These are phyloP conservation scores for Habropoda laboriosa DNA, from an alignment of 1,140 invertebrate genomes.

Conservation along the genomic window DNA sequence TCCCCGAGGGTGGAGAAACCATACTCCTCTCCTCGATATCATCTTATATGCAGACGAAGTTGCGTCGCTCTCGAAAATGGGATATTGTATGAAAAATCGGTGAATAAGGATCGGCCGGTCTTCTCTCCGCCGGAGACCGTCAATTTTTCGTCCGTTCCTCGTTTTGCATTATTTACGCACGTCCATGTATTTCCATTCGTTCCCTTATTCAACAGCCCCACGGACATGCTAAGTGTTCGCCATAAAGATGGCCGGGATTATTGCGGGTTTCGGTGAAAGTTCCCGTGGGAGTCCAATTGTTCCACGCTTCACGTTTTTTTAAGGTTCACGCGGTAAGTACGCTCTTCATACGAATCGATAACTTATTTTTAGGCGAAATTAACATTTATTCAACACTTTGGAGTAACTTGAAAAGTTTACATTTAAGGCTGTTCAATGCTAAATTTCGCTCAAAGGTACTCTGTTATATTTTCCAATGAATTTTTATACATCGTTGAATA, in stretches of 20 bases:
- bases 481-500: too few relatives aligned
- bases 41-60: constrained; percentile 38
- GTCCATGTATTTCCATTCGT: constrained; percentile 27
- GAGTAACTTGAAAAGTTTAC: too few relatives aligned
- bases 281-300: background rate
- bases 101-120: background rate
- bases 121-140: background rate
- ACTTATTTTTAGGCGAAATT: too few relatives aligned
- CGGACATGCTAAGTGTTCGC: constrained; percentile 15
- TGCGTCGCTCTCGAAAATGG: constrained; percentile 17
- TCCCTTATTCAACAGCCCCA: constrained; percentile 30
- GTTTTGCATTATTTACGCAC: constrained; percentile 31
- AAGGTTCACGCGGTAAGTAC: too few relatives aligned
- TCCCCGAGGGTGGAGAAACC: constrained; percentile 47
- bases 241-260: constrained; percentile 19
- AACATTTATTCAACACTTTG: too few relatives aligned
- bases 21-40: constrained; percentile 30
- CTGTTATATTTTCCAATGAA: too few relatives aligned
- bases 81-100: constrained; percentile 35
- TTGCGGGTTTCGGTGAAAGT: constrained; percentile 4
- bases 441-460: background rate
- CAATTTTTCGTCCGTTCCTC: constrained; percentile 30
- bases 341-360: too few relatives aligned
- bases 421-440: background rate
- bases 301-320: background rate